Evolutionary conservation across 2,113 vertebrate species (phyloP).

Genomic region (Tachycineta bicolor): DNA sequence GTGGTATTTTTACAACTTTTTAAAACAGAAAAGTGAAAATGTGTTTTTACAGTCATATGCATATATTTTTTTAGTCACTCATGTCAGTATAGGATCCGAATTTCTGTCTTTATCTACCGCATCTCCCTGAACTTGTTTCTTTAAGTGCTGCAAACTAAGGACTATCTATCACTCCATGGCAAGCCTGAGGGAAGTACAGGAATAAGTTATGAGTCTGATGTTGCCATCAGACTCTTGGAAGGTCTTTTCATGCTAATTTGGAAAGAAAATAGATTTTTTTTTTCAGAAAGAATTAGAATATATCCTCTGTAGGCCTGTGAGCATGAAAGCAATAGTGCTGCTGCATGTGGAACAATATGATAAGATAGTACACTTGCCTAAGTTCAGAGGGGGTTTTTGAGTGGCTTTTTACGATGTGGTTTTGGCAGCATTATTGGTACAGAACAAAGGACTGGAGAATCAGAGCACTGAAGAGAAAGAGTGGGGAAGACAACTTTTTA

Average conservation of each 20-base stretch:
- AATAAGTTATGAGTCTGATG: not conserved
- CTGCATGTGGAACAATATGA: rapidly evolving
- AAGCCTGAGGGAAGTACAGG: not conserved
- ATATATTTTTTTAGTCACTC: not conserved
- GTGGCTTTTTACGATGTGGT: not conserved
- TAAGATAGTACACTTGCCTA: not conserved
- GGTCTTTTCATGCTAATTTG: not conserved
- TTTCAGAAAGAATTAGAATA: not conserved
- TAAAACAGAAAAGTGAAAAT: not conserved
- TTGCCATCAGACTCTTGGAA: not conserved
- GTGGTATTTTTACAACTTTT: not conserved
- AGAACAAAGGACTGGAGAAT: not conserved
- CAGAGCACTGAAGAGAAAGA: not conserved
- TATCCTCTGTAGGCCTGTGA: not conserved
- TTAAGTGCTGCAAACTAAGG: not conserved
- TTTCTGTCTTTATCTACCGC: not conserved
- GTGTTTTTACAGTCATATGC: not conserved
- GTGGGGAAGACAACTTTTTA: not conserved
- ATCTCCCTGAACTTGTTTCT: not conserved
- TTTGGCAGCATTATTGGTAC: not conserved
- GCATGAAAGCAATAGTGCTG: not conserved
- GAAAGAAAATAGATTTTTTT: not conserved
- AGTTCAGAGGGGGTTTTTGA: not conserved
- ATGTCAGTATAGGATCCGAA: not conserved
- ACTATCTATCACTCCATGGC: not conserved